Evolutionary conservation across 1,140 invertebrate genomes (phyloP), one percentile per base, ranked within the genome.

Genomic region (Drosophila biarmipes): DNA sequence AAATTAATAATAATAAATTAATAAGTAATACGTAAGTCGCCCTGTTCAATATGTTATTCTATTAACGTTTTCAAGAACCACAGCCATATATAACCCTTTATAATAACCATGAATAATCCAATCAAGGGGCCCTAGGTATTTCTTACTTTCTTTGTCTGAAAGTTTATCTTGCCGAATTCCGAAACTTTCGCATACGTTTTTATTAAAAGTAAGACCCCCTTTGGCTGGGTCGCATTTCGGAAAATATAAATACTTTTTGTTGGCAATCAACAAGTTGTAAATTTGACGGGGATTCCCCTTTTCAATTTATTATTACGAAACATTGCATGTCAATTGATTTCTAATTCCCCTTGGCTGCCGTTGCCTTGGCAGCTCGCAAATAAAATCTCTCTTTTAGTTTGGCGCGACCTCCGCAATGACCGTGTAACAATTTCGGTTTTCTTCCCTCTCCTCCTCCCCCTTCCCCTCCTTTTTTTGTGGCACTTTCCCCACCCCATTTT

Each of bases 391-490:
- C 34, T 68, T 67, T 49, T 67, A 48, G 64, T 64, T 72, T 75
- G 56, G 78, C 64, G 63, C 80, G 82, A 89, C 82, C 82, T 86
- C 82, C 82, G 71, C 78, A 87, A 87, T 86, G 82, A 74, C 82
- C 82, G 82, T 86, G 82, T 86, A 81, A 87, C 82, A 81, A 86
- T 86, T 86, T 86, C 73, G 81, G 81, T 58, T 68, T 38, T 59
- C 49, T 15, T 53, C 19, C 10, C 12, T 53, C 40, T 24, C n/a
- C 42, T 21, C 21, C 29, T 12, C 24, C 19, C 17, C 15, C 4
- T 6, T 12, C 1, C 2, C 6, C 51, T 19, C 11, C 15, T 38
- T 24, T 35, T 31, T 6, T 8, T 29, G 29, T 29, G 7, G 29
- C 8, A 10, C 2, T 31, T 38, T 11, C 46, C 24, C 31, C 45